These are phyloP conservation scores for Gallinago undulata DNA, from an alignment of 2,113 vertebrate species.

Conservation along the genomic window DNA sequence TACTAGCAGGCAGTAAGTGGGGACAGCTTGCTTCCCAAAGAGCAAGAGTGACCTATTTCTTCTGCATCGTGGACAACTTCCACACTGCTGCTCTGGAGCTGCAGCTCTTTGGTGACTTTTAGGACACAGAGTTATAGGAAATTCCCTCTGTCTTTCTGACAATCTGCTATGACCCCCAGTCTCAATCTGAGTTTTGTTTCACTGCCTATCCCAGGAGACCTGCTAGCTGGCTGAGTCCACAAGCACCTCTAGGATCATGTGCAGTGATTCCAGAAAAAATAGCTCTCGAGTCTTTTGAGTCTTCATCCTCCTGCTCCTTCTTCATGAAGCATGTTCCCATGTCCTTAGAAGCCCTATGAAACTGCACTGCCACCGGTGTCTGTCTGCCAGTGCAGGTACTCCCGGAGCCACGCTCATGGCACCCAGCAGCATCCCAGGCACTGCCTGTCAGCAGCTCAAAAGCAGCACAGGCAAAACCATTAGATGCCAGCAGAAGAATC, in stretches of 20 bases:
- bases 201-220: not conserved
- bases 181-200: not conserved
- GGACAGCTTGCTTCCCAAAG: not conserved
- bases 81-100: not conserved
- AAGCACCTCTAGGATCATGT: fast-evolving
- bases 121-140: not conserved
- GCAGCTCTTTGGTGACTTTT: not conserved
- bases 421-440: not conserved
- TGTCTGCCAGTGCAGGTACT: not conserved
- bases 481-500: not conserved
- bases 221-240: not conserved
- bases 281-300: not conserved
- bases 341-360: not conserved
- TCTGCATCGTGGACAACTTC: not conserved
- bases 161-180: not conserved
- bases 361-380: not conserved
- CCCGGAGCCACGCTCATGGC: fast-evolving
- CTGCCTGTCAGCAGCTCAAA: not conserved
- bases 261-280: not conserved
- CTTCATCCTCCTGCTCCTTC: not conserved
- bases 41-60: not conserved
- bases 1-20: not conserved
- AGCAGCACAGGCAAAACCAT: not conserved
- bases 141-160: not conserved
- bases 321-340: not conserved